These are phyloP conservation scores for Temnothorax ravouxi DNA, from an alignment of 2,888 invertebrate genomes.

Conservation along the genomic window DNA sequence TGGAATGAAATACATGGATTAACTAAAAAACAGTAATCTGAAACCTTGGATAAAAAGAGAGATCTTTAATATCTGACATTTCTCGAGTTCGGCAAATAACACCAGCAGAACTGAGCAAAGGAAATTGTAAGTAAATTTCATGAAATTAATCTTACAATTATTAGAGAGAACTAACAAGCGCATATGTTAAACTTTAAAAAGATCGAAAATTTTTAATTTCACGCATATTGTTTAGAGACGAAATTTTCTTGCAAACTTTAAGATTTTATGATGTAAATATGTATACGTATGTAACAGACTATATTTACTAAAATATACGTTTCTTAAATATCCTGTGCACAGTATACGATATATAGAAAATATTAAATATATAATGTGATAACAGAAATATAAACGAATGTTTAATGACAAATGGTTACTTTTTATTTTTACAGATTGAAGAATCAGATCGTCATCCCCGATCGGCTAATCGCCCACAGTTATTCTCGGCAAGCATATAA, in stretches of 20 bases:
- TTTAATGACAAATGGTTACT: background rate
- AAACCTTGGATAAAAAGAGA: no score
- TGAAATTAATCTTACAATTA: background rate
- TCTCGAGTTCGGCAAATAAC: constrained; percentile 2
- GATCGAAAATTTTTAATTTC: background rate
- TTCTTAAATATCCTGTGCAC: background rate
- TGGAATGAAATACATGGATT: background rate
- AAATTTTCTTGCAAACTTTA: constrained; percentile 5
- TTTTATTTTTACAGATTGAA: constrained; percentile 33
- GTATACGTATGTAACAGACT: background rate
- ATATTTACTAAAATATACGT: background rate
- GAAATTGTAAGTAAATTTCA: constrained; percentile 18
- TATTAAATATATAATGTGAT: background rate
- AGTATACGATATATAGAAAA: background rate
- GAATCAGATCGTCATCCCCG: background rate
- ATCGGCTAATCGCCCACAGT: background rate
- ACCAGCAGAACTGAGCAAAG: background rate
- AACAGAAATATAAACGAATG: background rate
- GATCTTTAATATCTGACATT: background rate
- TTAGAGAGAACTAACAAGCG: background rate
- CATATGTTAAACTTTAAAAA: background rate
- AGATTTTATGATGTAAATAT: background rate
- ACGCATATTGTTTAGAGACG: background rate
- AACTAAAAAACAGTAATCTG: no score
- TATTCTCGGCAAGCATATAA: background rate